Evolutionary conservation across 2,113 vertebrate genomes (phyloP).

Genomic region (Regulus satrapa): DNA sequence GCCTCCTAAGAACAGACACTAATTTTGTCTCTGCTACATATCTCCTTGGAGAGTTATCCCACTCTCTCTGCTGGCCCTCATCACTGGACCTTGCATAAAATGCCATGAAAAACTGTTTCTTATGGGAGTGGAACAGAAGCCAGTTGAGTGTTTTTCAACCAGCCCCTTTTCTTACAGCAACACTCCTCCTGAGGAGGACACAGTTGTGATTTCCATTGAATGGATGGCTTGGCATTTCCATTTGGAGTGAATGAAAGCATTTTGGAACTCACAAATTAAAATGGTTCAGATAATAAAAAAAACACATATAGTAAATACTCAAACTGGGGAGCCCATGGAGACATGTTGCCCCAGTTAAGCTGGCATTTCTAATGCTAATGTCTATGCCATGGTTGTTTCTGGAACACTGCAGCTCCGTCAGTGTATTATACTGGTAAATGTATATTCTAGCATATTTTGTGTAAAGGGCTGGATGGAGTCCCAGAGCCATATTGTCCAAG

Average conservation of each 20-base stretch:
- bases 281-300: neutral
- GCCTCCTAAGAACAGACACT: neutral
- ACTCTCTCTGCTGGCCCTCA: neutral
- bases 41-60: neutral
- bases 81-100: neutral
- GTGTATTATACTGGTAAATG: neutral
- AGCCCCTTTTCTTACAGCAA: neutral
- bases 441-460: neutral
- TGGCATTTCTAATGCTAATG: neutral
- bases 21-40: neutral
- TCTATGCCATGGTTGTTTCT: neutral
- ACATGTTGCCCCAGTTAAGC: neutral
- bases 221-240: neutral
- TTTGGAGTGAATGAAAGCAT: neutral
- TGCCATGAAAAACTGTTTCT: neutral
- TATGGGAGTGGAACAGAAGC: neutral
- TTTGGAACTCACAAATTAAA: neutral
- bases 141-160: neutral
- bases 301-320: neutral
- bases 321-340: neutral
- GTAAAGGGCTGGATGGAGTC: neutral
- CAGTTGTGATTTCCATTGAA: neutral
- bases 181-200: neutral
- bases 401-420: neutral
- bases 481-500: neutral